These are phyloP conservation scores for Tragelaphus scriptus DNA, from an alignment of 2,113 vertebrate species.

Conservation along the genomic window DNA sequence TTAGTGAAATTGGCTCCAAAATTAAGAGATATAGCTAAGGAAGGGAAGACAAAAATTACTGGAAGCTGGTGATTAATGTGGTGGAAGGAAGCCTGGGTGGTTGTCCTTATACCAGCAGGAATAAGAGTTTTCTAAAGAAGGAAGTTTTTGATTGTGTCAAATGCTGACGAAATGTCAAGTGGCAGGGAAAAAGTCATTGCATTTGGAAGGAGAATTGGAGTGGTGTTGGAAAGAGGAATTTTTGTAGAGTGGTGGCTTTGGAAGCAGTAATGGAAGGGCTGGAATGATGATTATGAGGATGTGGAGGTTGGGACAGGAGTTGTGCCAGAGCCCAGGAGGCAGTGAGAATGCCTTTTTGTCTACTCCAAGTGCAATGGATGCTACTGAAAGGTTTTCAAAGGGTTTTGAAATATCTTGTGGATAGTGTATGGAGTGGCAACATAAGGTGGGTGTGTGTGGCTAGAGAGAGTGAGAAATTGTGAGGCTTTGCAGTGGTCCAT, in stretches of 20 bases:
- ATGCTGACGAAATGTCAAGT: neutral
- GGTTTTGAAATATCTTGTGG: neutral
- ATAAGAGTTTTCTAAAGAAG: neutral
- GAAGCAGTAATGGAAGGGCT: neutral
- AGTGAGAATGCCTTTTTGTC: neutral
- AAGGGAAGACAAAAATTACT: neutral
- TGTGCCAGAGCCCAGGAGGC: neutral
- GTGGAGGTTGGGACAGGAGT: rapidly evolving
- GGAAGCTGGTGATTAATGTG: neutral
- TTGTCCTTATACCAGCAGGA: neutral
- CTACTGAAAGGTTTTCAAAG: neutral
- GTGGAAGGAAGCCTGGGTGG: neutral
- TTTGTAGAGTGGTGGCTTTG: neutral
- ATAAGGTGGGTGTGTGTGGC: neutral
- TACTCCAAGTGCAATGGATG: neutral
- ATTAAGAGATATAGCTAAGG: neutral
- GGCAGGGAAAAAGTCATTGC: neutral
- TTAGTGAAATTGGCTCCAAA: neutral
- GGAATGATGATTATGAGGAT: neutral
- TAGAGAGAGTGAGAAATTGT: neutral
- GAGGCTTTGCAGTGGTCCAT: neutral
- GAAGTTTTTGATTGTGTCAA: neutral
- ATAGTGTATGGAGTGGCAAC: neutral
- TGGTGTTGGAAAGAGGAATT: neutral
- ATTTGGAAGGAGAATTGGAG: neutral